Conservation (phyloP, 2,797 vertebrate species). For the Sebastes goodei region DNA sequence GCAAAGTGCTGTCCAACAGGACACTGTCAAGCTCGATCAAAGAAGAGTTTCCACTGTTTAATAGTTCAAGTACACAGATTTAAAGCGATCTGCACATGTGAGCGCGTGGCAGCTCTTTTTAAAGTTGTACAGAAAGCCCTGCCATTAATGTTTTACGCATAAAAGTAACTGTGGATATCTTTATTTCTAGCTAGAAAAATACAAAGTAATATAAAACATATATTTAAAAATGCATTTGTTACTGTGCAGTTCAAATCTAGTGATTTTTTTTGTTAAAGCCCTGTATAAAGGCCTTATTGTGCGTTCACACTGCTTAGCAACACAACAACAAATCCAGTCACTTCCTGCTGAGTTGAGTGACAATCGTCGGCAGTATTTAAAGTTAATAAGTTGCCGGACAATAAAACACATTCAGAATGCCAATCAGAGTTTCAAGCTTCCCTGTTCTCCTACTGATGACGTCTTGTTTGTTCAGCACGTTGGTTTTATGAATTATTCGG, state of each 20-base stretch:
- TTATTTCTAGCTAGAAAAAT: slow-evolving; percentile 42
- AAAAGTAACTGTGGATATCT: background rate
- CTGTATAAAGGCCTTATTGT: slow-evolving; percentile 10
- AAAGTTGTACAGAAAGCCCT: background rate
- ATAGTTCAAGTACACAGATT: background rate
- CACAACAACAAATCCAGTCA: background rate
- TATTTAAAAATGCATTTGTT: slow-evolving; percentile 45
- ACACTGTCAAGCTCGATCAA: background rate
- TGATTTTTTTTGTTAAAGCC: background rate
- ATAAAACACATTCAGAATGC: background rate
- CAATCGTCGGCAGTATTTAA: background rate
- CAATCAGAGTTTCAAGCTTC: background rate
- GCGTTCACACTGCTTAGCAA: slow-evolving; percentile 29
- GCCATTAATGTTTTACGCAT: background rate
- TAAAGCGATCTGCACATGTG: background rate
- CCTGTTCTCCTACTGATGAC: background rate
- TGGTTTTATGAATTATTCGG: background rate
- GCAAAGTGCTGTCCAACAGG: background rate
- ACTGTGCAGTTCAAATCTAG: slow-evolving; percentile 30
- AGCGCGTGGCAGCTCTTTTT: background rate
- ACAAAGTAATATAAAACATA: slow-evolving; percentile 75
- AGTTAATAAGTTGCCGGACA: background rate
- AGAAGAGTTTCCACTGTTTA: background rate
- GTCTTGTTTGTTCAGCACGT: background rate
- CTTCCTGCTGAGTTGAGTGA: background rate